Conservation (phyloP, 1,140 invertebrate species). For the Eubasilissa regina region DNA sequence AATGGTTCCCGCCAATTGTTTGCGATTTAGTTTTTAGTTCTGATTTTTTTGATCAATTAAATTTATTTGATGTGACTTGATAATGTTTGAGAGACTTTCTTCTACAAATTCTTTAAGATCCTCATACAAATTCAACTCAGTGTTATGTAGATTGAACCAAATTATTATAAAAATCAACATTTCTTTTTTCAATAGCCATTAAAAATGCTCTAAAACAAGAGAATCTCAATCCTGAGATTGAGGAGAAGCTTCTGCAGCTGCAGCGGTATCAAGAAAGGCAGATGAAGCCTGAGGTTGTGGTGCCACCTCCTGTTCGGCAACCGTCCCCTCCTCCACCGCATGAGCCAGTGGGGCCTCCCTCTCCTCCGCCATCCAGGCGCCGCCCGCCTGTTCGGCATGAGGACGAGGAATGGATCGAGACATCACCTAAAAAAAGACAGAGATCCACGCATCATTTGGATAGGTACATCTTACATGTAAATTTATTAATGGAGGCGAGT, state of each 20-base stretch:
- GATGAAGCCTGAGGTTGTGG: conserved; percentile 75
- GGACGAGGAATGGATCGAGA: conserved; percentile 74
- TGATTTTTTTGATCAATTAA: background rate
- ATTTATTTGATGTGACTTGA: background rate
- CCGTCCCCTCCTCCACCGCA: conserved; percentile 63
- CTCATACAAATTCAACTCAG: too few species aligned
- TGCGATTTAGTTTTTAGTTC: background rate
- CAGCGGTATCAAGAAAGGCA: conserved; percentile 90
- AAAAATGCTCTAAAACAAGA: conserved; percentile 88
- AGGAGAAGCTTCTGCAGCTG: conserved; percentile 91
- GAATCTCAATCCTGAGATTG: conserved; percentile 93
- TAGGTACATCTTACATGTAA: conserved; percentile 4
- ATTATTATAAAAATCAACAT: background rate
- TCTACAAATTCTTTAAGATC: too few species aligned
- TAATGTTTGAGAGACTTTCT: too few species aligned
- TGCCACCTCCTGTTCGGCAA: conserved; percentile 64
- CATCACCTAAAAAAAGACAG: conserved; percentile 71
- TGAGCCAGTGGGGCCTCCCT: conserved; percentile 54
- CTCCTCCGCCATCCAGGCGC: conserved; percentile 47
- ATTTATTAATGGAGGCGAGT: too few species aligned
- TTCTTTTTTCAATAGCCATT: conserved; percentile 75
- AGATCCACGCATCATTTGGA: conserved; percentile 55
- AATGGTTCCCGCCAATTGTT: too few species aligned
- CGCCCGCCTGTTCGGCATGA: conserved; percentile 67
- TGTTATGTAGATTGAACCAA: too few species aligned